Evolutionary conservation across 2,113 vertebrate species (phyloP), one percentile per base, ranked within the genome.

Genomic region (Pygathrix nemaeus): DNA sequence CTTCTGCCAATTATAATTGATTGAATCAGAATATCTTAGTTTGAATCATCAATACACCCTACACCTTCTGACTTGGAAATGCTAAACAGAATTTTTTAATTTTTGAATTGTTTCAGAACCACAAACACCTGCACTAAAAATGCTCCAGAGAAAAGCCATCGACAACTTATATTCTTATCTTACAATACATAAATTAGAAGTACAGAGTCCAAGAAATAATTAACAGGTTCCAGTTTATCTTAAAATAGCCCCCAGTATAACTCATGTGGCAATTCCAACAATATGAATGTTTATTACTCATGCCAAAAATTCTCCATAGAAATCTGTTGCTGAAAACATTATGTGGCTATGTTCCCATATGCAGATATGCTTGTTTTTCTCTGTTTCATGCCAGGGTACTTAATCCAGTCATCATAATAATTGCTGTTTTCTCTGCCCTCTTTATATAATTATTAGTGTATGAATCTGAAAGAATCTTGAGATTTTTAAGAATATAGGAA

Each of bases 191-290:
- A 90, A 97, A 95, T 96, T 70, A 78, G 35, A 96, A 90, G n/a
- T 57, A 68, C 30, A 35, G 48, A 48, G 96, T 95, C 87, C 90
- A 97, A 90, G 66, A 96, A 85, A 96, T 76, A 97, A 96, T 97
- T 96, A 98, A 38, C 87, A 96, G 75, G 72, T 93, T 90, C 75
- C 95, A 97, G 87, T 84, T 70, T 52, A 75, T 43, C 43, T 93
- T 96, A 96, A 98, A 98, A 98, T 92, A 97, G 72, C 38, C 68
- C 23, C 61, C 78, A 95, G 48, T 68, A 66, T 97, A 90, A 93
- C 90, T 96, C 83, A 86, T 50, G 76, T 80, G 93, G 80, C 89
- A 98, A 86, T 85, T 96, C 59, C 93, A 97, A 90, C 66, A 93
- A 93, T 86, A 97, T 64, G 27, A 98, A 93, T 68, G 50, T 0